Base-by-base conservation (phyloP, 2,888 invertebrate genomes). In the Ametastegia equiseti region DNA sequence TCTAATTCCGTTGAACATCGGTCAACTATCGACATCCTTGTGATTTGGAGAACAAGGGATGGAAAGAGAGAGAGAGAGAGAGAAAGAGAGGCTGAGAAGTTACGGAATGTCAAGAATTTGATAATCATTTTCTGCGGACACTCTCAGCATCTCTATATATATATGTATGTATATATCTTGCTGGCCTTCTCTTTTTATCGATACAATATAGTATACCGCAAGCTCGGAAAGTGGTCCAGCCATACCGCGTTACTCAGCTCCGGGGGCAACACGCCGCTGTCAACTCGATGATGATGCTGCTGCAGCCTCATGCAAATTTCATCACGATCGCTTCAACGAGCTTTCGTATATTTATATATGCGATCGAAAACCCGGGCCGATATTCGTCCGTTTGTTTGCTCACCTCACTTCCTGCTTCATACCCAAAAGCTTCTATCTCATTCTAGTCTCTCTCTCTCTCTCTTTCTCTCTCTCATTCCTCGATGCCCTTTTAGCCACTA, bases 231-330 rank as follows among this genome's bases (percentile, higher is more conserved):
- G n/a, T n/a, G n/a, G n/a, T n/a, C n/a, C n/a, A 39, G 11, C 2
- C 27, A 11, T 15, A 15, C n/a, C 19, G 75, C 13, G 45, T 2
- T 75, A 19, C 50, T 33, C 54, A 33, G 36, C 50, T 36, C n/a
- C n/a, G n/a, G n/a, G 54, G 33, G 75, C 50, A 50, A 7, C 54
- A 54, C n/a, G n/a, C n/a, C n/a, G n/a, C 75, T 75, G 75, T 75
- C 75, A 75, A 75, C 54, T 75, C 36, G 54, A 54, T 75, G n/a
- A n/a, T n/a, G n/a, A n/a, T n/a, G n/a, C n/a, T n/a, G n/a, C n/a
- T n/a, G 50, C 54, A 30, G 50, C 50, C 75, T 33, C 75, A 75
- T 75, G 75, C 75, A 75, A 75, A 75, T 75, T 75, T 75, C 54
- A 75, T 75, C 54, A 19, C 75, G 54, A 45, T 75, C 54, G 75